phyloP scores from a whole-genome alignment of 2,113 vertebrate genomes.

The Sporophila hypoxantha region DNA sequence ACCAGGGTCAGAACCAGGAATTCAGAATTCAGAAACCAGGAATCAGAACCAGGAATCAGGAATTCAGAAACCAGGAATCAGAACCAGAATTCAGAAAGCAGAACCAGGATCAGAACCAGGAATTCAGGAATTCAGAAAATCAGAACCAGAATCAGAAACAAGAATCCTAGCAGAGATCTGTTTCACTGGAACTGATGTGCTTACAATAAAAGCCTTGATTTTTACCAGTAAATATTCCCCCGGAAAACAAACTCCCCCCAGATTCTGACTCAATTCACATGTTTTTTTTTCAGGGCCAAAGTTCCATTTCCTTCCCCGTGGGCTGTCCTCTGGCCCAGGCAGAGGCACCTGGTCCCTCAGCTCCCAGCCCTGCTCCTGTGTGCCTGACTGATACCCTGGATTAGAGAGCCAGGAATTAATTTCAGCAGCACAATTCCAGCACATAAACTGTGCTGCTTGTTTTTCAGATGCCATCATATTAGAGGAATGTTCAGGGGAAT shows the following conservation, averaged over 20 bases:
- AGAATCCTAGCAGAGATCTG: too few species aligned
- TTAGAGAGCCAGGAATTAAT: background rate
- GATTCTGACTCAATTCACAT: background rate
- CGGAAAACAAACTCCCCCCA: background rate
- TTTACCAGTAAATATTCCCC: background rate
- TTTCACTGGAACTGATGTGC: accelerated
- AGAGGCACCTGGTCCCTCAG: background rate
- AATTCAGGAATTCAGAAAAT: too few species aligned
- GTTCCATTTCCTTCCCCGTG: background rate
- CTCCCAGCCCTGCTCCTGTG: background rate
- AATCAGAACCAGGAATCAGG: too few species aligned
- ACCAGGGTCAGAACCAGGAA: too few species aligned
- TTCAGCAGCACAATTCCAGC: conserved; percentile 14
- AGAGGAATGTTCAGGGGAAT: conserved; percentile 53
- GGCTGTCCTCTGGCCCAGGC: background rate
- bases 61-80: too few species aligned
- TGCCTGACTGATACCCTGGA: background rate
- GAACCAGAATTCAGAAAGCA: too few species aligned
- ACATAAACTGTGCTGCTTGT: conserved; percentile 24
- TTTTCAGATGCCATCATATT: conserved; percentile 61
- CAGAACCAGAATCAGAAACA: background rate
- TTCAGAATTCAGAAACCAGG: too few species aligned
- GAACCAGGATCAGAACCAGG: too few species aligned
- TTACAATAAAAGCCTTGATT: background rate
- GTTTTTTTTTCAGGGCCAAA: background rate